These are phyloP conservation scores for Battus philenor DNA, from an alignment of 1,140 invertebrate species.

Conservation along the genomic window DNA sequence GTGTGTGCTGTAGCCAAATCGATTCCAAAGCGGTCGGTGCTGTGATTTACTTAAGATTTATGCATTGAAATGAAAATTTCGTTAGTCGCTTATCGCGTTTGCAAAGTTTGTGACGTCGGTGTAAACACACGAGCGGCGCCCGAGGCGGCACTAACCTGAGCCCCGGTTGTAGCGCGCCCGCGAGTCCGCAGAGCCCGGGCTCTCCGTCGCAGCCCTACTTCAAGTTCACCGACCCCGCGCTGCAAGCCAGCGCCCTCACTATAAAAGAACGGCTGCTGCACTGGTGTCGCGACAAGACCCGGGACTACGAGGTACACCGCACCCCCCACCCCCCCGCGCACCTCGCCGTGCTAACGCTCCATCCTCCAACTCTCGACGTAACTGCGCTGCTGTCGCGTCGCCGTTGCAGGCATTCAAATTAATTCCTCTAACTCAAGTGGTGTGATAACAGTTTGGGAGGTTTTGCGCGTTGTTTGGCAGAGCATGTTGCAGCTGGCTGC, in stretches of 20 bases:
- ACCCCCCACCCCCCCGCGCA: slow-evolving; percentile 21
- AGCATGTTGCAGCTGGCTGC: no score
- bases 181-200: slow-evolving; percentile 78
- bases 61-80: no score
- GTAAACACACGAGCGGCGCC: not conserved
- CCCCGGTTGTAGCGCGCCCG: slow-evolving; percentile 78
- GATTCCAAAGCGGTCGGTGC: no score
- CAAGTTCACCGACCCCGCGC: slow-evolving; percentile 91
- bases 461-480: no score
- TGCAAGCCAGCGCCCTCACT: slow-evolving; percentile 91
- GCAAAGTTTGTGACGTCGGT: no score
- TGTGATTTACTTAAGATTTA: no score
- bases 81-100: no score
- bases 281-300: slow-evolving; percentile 97
- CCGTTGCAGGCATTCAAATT: no score
- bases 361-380: not conserved
- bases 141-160: slow-evolving; percentile 35
- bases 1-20: no score
- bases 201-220: slow-evolving; percentile 80
- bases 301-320: slow-evolving; percentile 92
- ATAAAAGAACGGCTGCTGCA: slow-evolving; percentile 96
- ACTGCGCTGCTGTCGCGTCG: not conserved
- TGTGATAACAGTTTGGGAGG: no score
- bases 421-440: no score
- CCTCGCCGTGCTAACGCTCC: not conserved